A percentile compares a stretch with the other conserved stretches of the same genome.
Evolutionary conservation across 1,140 invertebrate genomes (phyloP).

Genomic region (Drosophila persimilis): DNA sequence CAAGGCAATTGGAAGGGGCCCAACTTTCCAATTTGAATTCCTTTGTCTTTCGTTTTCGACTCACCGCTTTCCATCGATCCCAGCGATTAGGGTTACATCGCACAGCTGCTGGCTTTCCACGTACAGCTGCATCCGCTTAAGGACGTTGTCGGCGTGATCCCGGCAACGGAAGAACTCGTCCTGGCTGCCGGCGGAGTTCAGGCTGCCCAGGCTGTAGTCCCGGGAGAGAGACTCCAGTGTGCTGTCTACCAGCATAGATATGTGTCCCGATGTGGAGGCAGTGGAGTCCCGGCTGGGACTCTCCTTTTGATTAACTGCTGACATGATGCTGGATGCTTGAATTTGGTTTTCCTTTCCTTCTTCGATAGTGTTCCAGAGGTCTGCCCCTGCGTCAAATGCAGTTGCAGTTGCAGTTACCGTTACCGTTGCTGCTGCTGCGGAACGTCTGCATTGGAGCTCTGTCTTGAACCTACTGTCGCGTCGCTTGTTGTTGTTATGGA

Average conservation of each 20-base stretch:
- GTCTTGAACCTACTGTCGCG: slow-evolving; percentile 59
- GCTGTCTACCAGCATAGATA: slow-evolving; percentile 71
- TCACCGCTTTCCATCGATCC: slow-evolving; percentile 86
- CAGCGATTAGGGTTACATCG: slow-evolving; percentile 91
- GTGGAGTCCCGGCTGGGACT: slow-evolving; percentile 81
- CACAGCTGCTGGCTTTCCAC: slow-evolving; percentile 91
- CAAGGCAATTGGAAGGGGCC: too few relatives aligned
- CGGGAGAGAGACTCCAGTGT: slow-evolving; percentile 71
- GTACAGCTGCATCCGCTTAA: slow-evolving; percentile 92
- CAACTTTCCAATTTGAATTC: slow-evolving; percentile 51
- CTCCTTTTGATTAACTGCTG: slow-evolving; percentile 77
- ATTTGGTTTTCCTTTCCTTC: slow-evolving; percentile 10
- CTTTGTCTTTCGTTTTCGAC: slow-evolving; percentile 50
- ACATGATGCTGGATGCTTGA: slow-evolving; percentile 48
- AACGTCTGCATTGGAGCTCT: slow-evolving; percentile 65
- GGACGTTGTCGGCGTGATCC: slow-evolving; percentile 91
- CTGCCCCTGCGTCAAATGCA: slow-evolving; percentile 10
- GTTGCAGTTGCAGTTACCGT: slow-evolving; percentile 19
- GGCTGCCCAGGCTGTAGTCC: slow-evolving; percentile 76
- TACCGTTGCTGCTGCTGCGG: slow-evolving; percentile 15
- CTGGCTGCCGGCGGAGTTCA: slow-evolving; percentile 83
- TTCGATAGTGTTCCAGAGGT: slow-evolving; percentile 6
- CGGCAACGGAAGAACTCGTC: slow-evolving; percentile 91
- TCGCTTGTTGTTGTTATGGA: slow-evolving; percentile 2
- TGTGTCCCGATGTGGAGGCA: slow-evolving; percentile 73